Percentiles rank a stretch among this genome's conserved stretches.
phyloP scores from a whole-genome alignment of 2,113 vertebrate species.

The Lipotes vexillifer region DNA sequence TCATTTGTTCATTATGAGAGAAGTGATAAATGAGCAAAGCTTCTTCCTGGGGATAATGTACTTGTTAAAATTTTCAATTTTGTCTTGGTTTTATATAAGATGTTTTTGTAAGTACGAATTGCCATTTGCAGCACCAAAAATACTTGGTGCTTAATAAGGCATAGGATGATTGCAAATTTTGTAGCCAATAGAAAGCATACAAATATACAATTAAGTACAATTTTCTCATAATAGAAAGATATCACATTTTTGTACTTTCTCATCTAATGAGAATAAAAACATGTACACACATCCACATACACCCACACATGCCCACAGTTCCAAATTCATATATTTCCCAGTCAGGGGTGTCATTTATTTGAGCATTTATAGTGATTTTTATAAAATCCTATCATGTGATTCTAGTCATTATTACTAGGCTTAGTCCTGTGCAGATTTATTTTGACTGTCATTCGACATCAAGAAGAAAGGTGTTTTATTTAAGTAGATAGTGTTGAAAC shows the following conservation, averaged over 20 bases:
- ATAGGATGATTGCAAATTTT: background rate
- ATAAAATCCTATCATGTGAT: background rate
- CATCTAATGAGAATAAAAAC: background rate
- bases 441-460: background rate
- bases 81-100: background rate
- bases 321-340: background rate
- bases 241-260: background rate
- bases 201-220: background rate
- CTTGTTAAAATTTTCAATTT: conserved; percentile 7
- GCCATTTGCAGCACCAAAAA: background rate
- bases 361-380: background rate
- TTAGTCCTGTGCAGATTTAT: background rate
- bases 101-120: background rate
- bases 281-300: rapidly evolving
- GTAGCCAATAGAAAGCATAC: background rate
- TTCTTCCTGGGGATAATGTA: background rate
- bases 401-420: background rate
- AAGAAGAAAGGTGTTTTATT: background rate
- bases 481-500: background rate
- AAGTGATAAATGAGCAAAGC: conserved; percentile 18
- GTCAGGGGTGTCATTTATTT: background rate
- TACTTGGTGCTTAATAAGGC: conserved; percentile 16
- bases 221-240: background rate
- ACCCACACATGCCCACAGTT: background rate
- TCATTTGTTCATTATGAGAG: background rate